A percentile compares a stretch with the other conserved stretches of the same genome.
Evolutionary conservation across 2,797 vertebrate species (phyloP).

Genomic region (Rhodeus uyekii): DNA sequence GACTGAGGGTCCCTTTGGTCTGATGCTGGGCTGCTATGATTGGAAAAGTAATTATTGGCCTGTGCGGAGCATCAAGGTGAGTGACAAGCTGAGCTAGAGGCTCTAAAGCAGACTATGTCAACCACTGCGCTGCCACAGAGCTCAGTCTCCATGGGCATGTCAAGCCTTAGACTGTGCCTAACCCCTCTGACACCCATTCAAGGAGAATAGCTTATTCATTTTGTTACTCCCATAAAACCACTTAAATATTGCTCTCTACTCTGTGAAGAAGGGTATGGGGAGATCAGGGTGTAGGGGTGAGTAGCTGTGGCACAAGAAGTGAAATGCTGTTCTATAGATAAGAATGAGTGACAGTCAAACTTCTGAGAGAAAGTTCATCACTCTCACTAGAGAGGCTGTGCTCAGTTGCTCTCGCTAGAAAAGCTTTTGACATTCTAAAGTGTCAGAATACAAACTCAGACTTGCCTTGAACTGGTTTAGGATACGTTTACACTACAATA

Average conservation of each 20-base stretch:
- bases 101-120: constrained; percentile 42
- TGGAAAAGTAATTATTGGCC: constrained; percentile 59
- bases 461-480: neutral
- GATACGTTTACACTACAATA: neutral
- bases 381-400: constrained; percentile 23
- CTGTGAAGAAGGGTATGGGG: constrained; percentile 30
- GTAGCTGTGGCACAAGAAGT: constrained; percentile 19
- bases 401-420: constrained; percentile 30
- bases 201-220: constrained; percentile 48
- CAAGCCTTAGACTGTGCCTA: constrained; percentile 29
- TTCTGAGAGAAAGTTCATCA: constrained; percentile 17
- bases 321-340: constrained; percentile 34
- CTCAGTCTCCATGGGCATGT: constrained; percentile 39
- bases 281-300: constrained; percentile 30
- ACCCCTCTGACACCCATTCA: constrained; percentile 29
- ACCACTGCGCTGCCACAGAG: constrained; percentile 35
- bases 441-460: constrained; percentile 11
- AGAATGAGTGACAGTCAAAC: constrained; percentile 28
- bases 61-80: constrained; percentile 44
- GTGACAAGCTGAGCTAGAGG: constrained; percentile 49
- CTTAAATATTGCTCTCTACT: constrained; percentile 35
- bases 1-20: constrained; percentile 40
- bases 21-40: constrained; percentile 39
- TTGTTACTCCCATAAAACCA: constrained; percentile 38
- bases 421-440: constrained; percentile 26